These are phyloP conservation scores for Cyphomyrus plagiostoma DNA, from an alignment of 2,113 vertebrate species.

Conservation along the genomic window DNA sequence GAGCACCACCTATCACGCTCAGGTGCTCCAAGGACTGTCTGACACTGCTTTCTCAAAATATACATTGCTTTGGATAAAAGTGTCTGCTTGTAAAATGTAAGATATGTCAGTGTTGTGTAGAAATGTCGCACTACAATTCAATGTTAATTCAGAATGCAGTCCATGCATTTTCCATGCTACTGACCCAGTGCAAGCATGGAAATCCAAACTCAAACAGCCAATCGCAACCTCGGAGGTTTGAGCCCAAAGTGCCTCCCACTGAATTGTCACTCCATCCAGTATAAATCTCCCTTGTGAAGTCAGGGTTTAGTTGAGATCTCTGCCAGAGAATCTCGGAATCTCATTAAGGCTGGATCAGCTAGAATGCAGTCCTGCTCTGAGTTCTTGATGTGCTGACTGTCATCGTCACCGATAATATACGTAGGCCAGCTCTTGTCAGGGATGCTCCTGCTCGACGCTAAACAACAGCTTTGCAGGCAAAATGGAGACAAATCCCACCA, in stretches of 20 bases:
- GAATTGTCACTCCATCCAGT: neutral
- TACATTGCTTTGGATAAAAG: neutral
- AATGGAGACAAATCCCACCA: conserved; percentile 30
- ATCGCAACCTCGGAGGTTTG: neutral
- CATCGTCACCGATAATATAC: conserved; percentile 9
- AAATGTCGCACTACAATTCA: neutral
- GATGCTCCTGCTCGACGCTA: conserved; percentile 15
- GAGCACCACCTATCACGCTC: neutral
- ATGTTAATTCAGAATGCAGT: neutral
- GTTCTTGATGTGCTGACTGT: conserved; percentile 5
- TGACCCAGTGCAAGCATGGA: neutral
- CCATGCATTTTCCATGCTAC: neutral
- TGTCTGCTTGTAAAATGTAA: neutral
- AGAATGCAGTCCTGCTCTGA: neutral
- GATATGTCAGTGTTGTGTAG: neutral
- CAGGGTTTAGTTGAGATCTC: neutral
- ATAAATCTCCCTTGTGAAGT: neutral
- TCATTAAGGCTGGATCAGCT: neutral
- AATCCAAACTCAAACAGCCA: neutral
- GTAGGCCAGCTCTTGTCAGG: conserved; percentile 27
- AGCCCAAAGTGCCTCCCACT: neutral
- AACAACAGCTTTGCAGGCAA: conserved; percentile 26
- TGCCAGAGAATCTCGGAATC: neutral
- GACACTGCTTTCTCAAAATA: neutral
- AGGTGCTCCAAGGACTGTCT: neutral